phyloP scores from a whole-genome alignment of 2,888 invertebrate genomes.

The Ormia ochracea region DNA sequence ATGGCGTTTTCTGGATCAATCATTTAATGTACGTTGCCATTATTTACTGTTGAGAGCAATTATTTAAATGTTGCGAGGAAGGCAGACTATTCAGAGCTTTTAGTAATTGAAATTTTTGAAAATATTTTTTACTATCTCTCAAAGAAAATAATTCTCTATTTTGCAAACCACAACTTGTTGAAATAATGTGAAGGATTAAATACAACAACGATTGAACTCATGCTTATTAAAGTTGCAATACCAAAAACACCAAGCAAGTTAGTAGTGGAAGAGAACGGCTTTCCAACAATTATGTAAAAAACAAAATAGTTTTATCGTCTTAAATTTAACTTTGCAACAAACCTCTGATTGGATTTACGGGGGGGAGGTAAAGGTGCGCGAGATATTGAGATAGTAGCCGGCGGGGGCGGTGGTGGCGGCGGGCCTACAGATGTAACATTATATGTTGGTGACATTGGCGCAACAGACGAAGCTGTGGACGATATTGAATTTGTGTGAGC shows the following conservation, averaged over 20 bases:
- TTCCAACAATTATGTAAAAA: neutral
- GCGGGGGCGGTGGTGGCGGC: slow-evolving; percentile 65
- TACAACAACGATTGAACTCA: neutral
- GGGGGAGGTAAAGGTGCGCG: slow-evolving; percentile 74
- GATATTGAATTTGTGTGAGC: slow-evolving; percentile 51
- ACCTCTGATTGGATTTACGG: slow-evolving; percentile 74
- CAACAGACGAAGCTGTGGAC: slow-evolving; percentile 30
- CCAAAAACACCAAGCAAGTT: slow-evolving; percentile 10
- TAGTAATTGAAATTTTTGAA: too few relatives aligned
- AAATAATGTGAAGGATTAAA: neutral
- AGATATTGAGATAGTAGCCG: slow-evolving; percentile 66
- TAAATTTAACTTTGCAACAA: slow-evolving; percentile 65
- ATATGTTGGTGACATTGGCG: slow-evolving; percentile 32
- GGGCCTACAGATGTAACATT: slow-evolving; percentile 62
- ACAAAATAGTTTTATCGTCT: neutral
- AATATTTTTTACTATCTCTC: neutral
- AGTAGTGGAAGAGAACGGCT: slow-evolving; percentile 6
- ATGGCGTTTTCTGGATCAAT: too few relatives aligned
- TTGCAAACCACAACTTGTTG: neutral
- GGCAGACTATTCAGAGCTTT: too few relatives aligned
- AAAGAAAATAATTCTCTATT: too few relatives aligned
- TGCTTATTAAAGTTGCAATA: slow-evolving; percentile 12
- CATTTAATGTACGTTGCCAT: too few relatives aligned
- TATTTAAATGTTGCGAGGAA: too few relatives aligned
- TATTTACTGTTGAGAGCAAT: too few relatives aligned